Percentiles rank a stretch among this genome's conserved stretches.
These are phyloP conservation scores for Ctenochaetus hawaiiensis DNA, from an alignment of 2,797 vertebrate genomes.

Conservation along the genomic window DNA sequence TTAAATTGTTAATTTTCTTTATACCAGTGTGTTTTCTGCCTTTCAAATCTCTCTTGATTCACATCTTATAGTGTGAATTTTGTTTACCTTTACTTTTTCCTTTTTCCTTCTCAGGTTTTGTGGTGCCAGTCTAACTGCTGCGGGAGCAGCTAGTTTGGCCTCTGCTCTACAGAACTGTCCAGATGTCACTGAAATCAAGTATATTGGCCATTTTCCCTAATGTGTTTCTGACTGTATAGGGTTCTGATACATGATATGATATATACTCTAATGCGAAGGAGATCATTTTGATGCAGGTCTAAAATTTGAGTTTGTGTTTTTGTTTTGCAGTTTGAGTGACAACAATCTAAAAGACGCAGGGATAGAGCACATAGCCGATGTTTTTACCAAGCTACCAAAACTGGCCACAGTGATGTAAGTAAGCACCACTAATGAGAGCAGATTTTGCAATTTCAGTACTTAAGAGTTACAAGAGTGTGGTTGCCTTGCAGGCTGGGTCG, in stretches of 20 bases:
- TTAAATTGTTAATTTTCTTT: background rate
- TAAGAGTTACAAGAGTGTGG: background rate
- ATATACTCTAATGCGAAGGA: background rate
- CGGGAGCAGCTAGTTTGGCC: constrained; percentile 84
- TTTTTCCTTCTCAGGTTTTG: constrained; percentile 82
- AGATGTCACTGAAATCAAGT: constrained; percentile 89
- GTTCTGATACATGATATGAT: background rate
- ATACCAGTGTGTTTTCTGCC: background rate
- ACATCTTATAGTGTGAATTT: background rate
- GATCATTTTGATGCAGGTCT: background rate
- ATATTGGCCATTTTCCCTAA: constrained; percentile 3
- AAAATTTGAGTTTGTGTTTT: constrained; percentile 12
- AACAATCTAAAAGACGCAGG: constrained; percentile 86
- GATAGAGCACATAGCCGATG: constrained; percentile 70
- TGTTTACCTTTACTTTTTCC: background rate
- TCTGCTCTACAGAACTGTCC: constrained; percentile 83
- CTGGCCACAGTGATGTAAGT: constrained; percentile 89
- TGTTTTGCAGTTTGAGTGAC: constrained; percentile 86
- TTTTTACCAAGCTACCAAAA: constrained; percentile 78
- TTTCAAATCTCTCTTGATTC: background rate
- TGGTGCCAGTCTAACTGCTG: constrained; percentile 83
- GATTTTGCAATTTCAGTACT: no score
- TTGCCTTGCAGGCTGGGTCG: constrained; percentile 85
- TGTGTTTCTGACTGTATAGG: background rate
- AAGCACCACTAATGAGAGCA: background rate